phyloP scores from a whole-genome alignment of 1,140 invertebrate species.

The Heliconius nattereri region DNA sequence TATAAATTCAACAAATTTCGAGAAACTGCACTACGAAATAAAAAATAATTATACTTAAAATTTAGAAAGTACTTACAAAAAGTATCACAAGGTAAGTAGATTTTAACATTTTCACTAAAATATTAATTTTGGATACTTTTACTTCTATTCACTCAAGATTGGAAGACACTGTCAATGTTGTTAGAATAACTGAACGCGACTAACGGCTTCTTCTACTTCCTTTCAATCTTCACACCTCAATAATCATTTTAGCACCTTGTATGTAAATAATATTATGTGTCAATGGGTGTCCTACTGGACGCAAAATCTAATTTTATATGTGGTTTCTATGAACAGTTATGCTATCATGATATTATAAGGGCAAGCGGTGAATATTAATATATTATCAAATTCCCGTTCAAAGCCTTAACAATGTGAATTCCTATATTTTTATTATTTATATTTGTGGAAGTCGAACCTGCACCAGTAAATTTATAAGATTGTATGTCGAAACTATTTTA shows the following conservation, averaged over 20 bases:
- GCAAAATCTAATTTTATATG: background rate
- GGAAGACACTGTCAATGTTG: background rate
- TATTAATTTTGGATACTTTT: background rate
- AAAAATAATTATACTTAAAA: background rate
- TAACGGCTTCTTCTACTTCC: slow-evolving; percentile 58
- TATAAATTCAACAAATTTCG: too few relatives aligned
- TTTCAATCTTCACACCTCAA: slow-evolving; percentile 50
- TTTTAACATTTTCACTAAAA: slow-evolving; percentile 27
- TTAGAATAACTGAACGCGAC: slow-evolving; percentile 40
- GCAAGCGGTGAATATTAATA: background rate
- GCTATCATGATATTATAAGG: background rate
- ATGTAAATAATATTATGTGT: slow-evolving; percentile 52
- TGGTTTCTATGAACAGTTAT: background rate
- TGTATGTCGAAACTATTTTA: too few relatives aligned
- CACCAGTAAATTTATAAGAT: too few relatives aligned
- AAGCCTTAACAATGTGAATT: too few relatives aligned
- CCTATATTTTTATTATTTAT: too few relatives aligned
- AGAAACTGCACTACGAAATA: too few relatives aligned
- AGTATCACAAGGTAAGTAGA: slow-evolving; percentile 4
- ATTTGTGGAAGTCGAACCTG: too few relatives aligned
- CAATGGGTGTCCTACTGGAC: slow-evolving; percentile 33
- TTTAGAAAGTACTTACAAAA: slow-evolving; percentile 17
- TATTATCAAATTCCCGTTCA: too few relatives aligned
- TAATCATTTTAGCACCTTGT: slow-evolving; percentile 68
- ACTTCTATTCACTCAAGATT: background rate